Evolutionary conservation across 1,140 invertebrate species (phyloP).

Genomic region (Drosophila obscura): DNA sequence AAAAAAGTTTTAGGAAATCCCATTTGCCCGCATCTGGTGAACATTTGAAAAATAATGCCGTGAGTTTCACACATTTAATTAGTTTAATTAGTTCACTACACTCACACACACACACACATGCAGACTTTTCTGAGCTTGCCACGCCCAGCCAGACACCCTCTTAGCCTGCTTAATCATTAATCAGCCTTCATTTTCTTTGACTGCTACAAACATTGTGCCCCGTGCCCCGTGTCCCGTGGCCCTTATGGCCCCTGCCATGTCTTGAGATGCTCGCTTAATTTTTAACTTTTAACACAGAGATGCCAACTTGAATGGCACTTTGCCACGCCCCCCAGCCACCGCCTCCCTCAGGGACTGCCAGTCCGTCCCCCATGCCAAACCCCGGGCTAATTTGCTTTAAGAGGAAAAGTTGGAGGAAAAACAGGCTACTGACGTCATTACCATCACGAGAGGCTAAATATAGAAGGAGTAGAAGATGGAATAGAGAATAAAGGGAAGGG

Average conservation of each 20-base stretch:
- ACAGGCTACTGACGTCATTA: slow-evolving; percentile 72
- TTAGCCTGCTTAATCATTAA: slow-evolving; percentile 61
- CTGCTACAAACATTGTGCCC: slow-evolving; percentile 41
- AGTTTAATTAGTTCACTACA: slow-evolving; percentile 63
- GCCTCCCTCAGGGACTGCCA: not conserved
- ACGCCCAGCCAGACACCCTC: slow-evolving; percentile 26
- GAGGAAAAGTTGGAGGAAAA: slow-evolving; percentile 42
- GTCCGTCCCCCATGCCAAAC: not conserved
- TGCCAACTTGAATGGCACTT: slow-evolving; percentile 70
- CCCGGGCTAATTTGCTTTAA: slow-evolving; percentile 66
- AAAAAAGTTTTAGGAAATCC: slow-evolving; percentile 12
- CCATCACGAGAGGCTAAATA: slow-evolving; percentile 44
- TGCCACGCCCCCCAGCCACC: slow-evolving; percentile 37
- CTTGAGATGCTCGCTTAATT: slow-evolving; percentile 66
- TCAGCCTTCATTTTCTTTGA: slow-evolving; percentile 76
- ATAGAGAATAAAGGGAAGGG: slow-evolving; percentile 6
- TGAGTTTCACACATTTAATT: slow-evolving; percentile 62
- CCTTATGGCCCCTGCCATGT: not conserved
- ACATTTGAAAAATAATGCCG: slow-evolving; percentile 45
- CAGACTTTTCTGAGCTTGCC: slow-evolving; percentile 15
- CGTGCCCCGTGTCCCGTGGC: not conserved
- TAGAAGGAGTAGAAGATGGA: slow-evolving; percentile 32
- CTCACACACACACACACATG: slow-evolving; percentile 22
- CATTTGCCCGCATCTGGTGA: slow-evolving; percentile 35
- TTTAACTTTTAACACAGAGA: slow-evolving; percentile 80